phyloP scores from a whole-genome alignment of 2,888 invertebrate species.

The Taenaris catops region DNA sequence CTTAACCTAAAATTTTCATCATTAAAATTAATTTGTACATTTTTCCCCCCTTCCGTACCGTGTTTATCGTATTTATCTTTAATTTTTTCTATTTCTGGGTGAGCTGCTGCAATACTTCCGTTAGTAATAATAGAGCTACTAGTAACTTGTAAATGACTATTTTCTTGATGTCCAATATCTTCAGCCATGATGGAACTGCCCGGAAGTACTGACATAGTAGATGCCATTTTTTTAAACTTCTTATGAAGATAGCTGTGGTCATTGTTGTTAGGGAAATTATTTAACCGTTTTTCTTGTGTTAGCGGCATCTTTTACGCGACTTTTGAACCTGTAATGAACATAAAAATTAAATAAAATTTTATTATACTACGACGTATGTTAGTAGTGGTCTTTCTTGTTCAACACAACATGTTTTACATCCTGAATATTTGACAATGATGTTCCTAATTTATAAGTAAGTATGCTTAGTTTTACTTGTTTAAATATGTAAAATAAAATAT shows the following conservation, averaged over 20 bases:
- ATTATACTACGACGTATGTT: too few relatives aligned
- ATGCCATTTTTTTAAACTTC: slow-evolving; percentile 94
- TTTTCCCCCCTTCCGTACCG: slow-evolving; percentile 52
- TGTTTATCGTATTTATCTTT: slow-evolving; percentile 48
- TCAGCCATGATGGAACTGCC: slow-evolving; percentile 46
- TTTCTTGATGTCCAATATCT: slow-evolving; percentile 52
- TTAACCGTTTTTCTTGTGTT: slow-evolving; percentile 72
- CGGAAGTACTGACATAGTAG: slow-evolving; percentile 66
- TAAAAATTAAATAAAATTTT: too few relatives aligned
- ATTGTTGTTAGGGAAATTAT: slow-evolving; percentile 74
- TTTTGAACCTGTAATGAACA: slow-evolving; percentile 66
- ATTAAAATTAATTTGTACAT: slow-evolving; percentile 78
- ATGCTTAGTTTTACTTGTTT: too few relatives aligned
- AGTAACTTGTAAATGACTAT: slow-evolving; percentile 44
- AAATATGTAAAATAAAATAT: too few relatives aligned
- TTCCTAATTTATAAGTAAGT: too few relatives aligned
- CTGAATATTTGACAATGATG: too few relatives aligned
- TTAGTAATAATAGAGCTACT: slow-evolving; percentile 58
- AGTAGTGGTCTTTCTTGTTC: too few relatives aligned
- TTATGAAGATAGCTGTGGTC: slow-evolving; percentile 93
- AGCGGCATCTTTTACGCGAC: slow-evolving; percentile 69
- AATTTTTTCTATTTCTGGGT: slow-evolving; percentile 70
- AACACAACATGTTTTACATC: too few relatives aligned
- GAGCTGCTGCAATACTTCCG: slow-evolving; percentile 67
- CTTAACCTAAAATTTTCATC: slow-evolving; percentile 67